A percentile compares a stretch with the other conserved stretches of the same genome.
Conservation (phyloP, 2,888 invertebrate genomes). For the Sceliomorpha sp. region DNA sequence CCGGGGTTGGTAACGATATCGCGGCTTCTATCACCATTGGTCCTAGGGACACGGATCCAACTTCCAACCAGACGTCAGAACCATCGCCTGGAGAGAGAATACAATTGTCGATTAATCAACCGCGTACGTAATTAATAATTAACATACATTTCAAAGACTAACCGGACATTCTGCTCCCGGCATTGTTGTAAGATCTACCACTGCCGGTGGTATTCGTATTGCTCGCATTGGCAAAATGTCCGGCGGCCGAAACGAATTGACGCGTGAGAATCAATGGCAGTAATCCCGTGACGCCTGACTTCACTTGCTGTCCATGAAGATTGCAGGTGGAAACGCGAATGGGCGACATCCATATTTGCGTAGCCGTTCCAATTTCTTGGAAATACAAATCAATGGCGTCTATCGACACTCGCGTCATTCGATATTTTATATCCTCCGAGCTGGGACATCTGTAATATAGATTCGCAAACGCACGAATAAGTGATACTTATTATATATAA, state of each 20-base stretch:
- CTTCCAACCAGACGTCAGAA: slow-evolving; percentile 93
- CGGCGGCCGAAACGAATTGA: slow-evolving; percentile 85
- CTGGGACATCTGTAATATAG: slow-evolving; percentile 69
- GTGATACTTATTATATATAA: slow-evolving; percentile 6
- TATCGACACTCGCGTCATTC: slow-evolving; percentile 93
- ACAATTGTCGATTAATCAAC: neutral
- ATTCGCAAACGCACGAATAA: neutral
- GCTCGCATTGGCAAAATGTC: slow-evolving; percentile 81
- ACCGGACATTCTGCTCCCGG: slow-evolving; percentile 80
- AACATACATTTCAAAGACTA: neutral
- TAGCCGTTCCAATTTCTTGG: slow-evolving; percentile 92
- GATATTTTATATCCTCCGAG: slow-evolving; percentile 88
- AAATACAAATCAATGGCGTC: slow-evolving; percentile 95
- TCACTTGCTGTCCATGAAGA: slow-evolving; percentile 95
- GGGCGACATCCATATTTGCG: slow-evolving; percentile 94
- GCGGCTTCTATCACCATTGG: slow-evolving; percentile 95
- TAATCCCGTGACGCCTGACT: slow-evolving; percentile 92
- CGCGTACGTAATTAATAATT: neutral
- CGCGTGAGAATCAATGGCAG: slow-evolving; percentile 87
- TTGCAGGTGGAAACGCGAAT: slow-evolving; percentile 95
- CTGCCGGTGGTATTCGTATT: slow-evolving; percentile 86
- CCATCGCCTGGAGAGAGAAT: slow-evolving; percentile 73
- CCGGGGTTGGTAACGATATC: slow-evolving; percentile 88
- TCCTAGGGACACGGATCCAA: slow-evolving; percentile 93
- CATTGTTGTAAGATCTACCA: slow-evolving; percentile 83